Evolutionary conservation across 2,888 invertebrate species (phyloP), one percentile per base, ranked within the genome.

Genomic region (Eilema depressum): DNA sequence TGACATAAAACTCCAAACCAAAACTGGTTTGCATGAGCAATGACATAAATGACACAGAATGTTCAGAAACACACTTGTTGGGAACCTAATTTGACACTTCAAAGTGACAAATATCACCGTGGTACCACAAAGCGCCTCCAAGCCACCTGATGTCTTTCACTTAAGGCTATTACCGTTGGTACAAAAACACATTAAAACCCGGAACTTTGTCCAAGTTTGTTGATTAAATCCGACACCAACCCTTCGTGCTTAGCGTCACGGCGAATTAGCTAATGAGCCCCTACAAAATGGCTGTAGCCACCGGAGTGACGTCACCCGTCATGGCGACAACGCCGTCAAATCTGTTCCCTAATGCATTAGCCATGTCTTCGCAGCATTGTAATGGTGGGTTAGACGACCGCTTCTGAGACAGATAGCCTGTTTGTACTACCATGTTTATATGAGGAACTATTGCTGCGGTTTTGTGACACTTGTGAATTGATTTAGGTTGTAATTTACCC

Each of bases 221-320:
- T 79, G 73, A 79, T 81, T 78, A 78, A 81, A 81, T 81, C 62
- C 69, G 64, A 66, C 69, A 37, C 53, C 70, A 79, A 76, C 75
- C 81, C 78, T 73, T 81, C 73, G 63, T 68, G 67, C 75, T 77
- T 73, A 73, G 63, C 68, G 79, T 74, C 81, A 66, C 56, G 17
- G 17, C 60, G 67, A 73, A 70, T 78, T 74, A 74, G 71, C 53
- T 75, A 75, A 81, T 75, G 73, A 77, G 81, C 60, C 59, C 47
- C 60, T 41, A 59, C 62, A 41, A 65, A 66, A 56, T 68, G 70
- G 7, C 70, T 47, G 41, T 14, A 41, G 26, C 41, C 56, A 67
- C 57, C 66, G 64, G 68, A 63, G 57, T 74, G 66, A 74, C 70
- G 64, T 25, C 71, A 41, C 61, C 64, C 59, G 56, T 56, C 66